Evolutionary conservation across 2,113 vertebrate species (phyloP), one percentile per base, ranked within the genome.

Genomic region (Lepus timidus): DNA sequence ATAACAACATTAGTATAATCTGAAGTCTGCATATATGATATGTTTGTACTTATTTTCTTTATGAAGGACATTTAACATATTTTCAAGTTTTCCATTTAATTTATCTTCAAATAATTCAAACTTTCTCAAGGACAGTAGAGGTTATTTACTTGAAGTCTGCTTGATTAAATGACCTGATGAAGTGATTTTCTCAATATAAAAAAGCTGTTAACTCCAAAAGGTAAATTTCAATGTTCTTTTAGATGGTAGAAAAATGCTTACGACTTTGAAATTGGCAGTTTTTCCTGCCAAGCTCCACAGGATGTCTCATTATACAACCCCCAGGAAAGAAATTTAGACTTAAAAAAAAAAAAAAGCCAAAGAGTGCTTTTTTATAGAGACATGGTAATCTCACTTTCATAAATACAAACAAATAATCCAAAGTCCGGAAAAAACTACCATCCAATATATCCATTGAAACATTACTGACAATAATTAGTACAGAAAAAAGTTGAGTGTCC

Each of bases 241-340:
- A 91, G 68, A 75, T 75, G 88, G 73, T 85, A 90, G 68, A 76
- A 94, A 44, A 93, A 94, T 85, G 74, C 62, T 96, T 94, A 90
- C 94, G 71, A 52, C 55, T 94, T 95, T 78, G 87, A 96, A 97
- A 93, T 91, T 91, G 93, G 87, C 71, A 96, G n/a, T 80, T 93
- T 95, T 90, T 85, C 87, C 84, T 85, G 71, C 92, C 76, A 96
- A 62, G 67, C 51, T 82, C 73, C 33, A 52, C 67, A 90, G 87
- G 95, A 79, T 29, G 16, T 68, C 94, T 96, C 73, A 95, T 96
- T 97, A 94, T 39, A 94, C 23, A 85, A 97, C 36, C 71, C 85
- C 94, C 44, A 87, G 71, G 67, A 94, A 94, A 80, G 75, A 96
- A 91, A 96, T 91, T 86, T 76, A 68, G 84, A 93, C 20, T 25